phyloP scores from a whole-genome alignment of 2,888 invertebrate genomes.

The Eupithecia insigniata region DNA sequence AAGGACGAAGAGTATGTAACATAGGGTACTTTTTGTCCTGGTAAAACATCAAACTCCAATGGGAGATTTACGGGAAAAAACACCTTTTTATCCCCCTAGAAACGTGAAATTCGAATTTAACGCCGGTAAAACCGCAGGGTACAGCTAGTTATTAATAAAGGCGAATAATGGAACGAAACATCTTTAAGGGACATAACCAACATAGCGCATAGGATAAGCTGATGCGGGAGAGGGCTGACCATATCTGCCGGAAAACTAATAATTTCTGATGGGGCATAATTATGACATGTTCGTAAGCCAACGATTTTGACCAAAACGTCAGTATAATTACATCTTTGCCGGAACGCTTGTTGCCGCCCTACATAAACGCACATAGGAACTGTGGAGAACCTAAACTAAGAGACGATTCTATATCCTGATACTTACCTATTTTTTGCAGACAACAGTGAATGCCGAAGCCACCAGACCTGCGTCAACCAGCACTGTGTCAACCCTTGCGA shows the following conservation, averaged over 20 bases:
- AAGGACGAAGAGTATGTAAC: no score
- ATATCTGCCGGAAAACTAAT: not conserved
- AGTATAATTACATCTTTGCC: no score
- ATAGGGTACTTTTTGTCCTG: no score
- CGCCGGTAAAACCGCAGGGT: no score
- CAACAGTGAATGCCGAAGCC: slow-evolving; percentile 89
- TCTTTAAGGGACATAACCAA: not conserved
- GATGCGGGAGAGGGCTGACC: not conserved
- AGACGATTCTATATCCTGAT: not conserved
- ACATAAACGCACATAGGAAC: no score
- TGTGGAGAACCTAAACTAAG: not conserved
- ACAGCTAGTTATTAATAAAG: no score
- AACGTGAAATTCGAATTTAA: no score
- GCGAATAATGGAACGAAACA: not conserved
- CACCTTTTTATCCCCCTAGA: no score
- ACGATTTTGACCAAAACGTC: not conserved
- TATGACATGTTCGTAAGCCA: not conserved
- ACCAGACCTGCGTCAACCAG: slow-evolving; percentile 89
- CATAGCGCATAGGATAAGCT: not conserved
- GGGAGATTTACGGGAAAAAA: no score
- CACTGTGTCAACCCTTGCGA: slow-evolving; percentile 92
- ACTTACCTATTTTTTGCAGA: slow-evolving; percentile 69
- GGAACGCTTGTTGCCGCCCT: not conserved
- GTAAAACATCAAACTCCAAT: no score
- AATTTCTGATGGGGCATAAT: not conserved